These are phyloP conservation scores for Pseudomyrmex sp. DNA, from an alignment of 1,140 invertebrate genomes.

Conservation along the genomic window DNA sequence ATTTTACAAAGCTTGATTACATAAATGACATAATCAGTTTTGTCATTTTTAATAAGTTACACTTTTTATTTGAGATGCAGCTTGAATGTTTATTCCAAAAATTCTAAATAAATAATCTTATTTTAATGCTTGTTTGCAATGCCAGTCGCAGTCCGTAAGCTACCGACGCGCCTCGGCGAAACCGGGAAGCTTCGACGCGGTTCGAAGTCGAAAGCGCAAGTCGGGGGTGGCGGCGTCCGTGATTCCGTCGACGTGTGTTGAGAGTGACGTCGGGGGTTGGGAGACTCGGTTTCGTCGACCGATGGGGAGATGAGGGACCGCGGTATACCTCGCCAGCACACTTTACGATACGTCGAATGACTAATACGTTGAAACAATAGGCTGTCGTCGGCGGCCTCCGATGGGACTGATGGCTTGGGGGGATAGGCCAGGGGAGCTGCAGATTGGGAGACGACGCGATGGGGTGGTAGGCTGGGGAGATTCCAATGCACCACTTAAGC, in stretches of 20 bases:
- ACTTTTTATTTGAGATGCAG: neutral
- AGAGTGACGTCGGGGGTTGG: constrained; percentile 62
- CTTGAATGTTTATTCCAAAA: neutral
- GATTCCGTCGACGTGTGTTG: constrained; percentile 57
- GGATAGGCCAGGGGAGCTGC: constrained; percentile 65
- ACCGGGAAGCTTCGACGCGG: constrained; percentile 66
- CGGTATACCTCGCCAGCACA: constrained; percentile 78
- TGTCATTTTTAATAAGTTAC: no score
- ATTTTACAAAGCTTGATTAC: neutral
- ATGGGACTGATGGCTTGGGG: constrained; percentile 78
- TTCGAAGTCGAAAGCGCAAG: constrained; percentile 46
- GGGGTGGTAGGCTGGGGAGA: constrained; percentile 77
- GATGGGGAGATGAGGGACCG: constrained; percentile 67
- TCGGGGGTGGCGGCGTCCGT: constrained; percentile 40
- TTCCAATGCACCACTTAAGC: constrained; percentile 85
- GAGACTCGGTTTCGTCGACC: constrained; percentile 64
- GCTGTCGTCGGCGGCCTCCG: constrained; percentile 82
- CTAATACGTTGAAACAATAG: constrained; percentile 86
- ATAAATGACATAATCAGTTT: neutral
- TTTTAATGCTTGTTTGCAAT: neutral
- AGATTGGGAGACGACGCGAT: constrained; percentile 63
- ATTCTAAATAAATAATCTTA: neutral
- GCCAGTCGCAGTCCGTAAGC: constrained; percentile 67
- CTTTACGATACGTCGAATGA: constrained; percentile 85
- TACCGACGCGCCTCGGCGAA: constrained; percentile 80